Percentiles rank a stretch among this genome's conserved stretches.
Evolutionary conservation across 2,797 vertebrate species (phyloP).

Genomic region (Schizopygopsis pylzovi): DNA sequence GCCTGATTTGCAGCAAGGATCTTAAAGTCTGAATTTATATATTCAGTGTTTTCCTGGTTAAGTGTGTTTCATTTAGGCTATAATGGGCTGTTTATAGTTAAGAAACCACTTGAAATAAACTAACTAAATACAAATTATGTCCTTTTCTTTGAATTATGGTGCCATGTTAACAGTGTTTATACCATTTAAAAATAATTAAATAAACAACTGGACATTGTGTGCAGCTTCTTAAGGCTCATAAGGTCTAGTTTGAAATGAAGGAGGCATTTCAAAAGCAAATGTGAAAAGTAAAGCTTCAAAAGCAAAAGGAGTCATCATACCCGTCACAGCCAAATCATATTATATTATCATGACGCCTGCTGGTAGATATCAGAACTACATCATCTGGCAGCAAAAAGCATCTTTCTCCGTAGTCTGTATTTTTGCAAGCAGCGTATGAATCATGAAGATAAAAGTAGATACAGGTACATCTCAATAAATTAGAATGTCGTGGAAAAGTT

Average conservation of each 20-base stretch:
- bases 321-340: background rate
- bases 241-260: too few species aligned
- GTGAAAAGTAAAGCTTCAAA: too few species aligned
- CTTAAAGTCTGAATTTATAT: constrained; percentile 79
- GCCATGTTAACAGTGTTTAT: background rate
- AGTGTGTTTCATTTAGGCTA: background rate
- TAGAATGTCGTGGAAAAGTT: too few species aligned
- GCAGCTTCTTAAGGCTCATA: background rate
- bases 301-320: too few species aligned
- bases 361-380: background rate
- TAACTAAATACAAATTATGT: too few species aligned
- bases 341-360: background rate
- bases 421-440: background rate
- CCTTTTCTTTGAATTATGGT: background rate
- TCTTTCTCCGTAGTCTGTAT: background rate
- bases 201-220: background rate
- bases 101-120: background rate
- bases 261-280: background rate
- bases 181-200: background rate
- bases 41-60: background rate
- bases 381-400: background rate
- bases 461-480: too few species aligned
- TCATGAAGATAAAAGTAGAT: background rate
- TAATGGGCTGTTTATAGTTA: background rate
- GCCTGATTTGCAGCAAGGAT: constrained; percentile 83